Evolutionary conservation across 2,888 invertebrate species (phyloP), one percentile per base, ranked within the genome.

Genomic region (Synanthedon myopaeformis): DNA sequence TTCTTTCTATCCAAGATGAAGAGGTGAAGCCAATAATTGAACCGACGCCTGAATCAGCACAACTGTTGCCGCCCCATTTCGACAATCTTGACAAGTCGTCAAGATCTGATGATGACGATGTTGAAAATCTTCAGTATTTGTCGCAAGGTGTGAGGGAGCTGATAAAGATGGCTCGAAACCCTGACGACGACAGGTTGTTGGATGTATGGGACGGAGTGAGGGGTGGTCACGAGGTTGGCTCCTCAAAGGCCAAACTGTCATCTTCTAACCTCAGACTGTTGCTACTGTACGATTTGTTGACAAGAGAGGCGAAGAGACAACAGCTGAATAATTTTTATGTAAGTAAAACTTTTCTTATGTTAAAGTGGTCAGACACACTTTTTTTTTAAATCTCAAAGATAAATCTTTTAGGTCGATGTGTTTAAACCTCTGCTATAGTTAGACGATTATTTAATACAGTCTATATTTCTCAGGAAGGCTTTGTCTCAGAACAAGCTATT

Each of bases 241-340:
- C 84, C n/a, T 35, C 35, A 35, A 89, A 88, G 64, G 76, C 84
- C 0, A 90, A 91, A 51, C 79, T 90, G 2, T 91, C 90, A 0
- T 78, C 82, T 1, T 89, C 92, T 0, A 90, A 91, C 56, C 79
- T 91, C 52, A 87, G 91, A 51, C 72, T 92, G 52, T 69, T 91
- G 55, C 74, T 89, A 19, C 68, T 92, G 41, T 92, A 92, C 66
- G 92, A 92, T 61, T 80, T 89, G 4, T 64, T 92, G 52, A 92
- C 91, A 67, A 89, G 92, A 58, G 92, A 92, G 57, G 90, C 92
- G 1, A 92, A 92, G 66, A 89, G 82, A 55, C 88, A 91, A 60
- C 88, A 89, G 42, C 80, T 91, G 4, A 90, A 90, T 4, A 91
- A 91, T 61, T 92, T 85, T 61, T 82, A 84, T 58, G 91, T 91